Evolutionary conservation across 30 jellyfish, hydroid and myxozoan species (phyloP), one percentile per base, ranked within the genome.

Genomic region (Clytia hemisphaerica): DNA sequence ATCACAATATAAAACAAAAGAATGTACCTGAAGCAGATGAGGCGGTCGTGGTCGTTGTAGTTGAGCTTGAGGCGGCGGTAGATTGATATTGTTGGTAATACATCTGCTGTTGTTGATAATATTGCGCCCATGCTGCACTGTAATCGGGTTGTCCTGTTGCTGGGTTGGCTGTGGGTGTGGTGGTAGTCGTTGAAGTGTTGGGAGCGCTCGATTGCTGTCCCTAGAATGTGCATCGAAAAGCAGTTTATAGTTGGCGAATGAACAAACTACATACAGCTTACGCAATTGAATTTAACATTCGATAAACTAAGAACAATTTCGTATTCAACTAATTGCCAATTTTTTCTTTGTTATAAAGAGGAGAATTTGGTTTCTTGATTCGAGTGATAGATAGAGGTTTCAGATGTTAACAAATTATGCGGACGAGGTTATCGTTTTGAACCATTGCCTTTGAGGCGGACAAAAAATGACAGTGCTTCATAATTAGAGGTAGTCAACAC

Each of bases 101-200:
- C 2, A 84, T 93, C 45, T 77, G 61, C 77, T 75, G 81, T 68
- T 82, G 94, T 46, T 83, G 93, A 76, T 91, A 91, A 34, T 91
- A 82, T 2, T 75, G 83, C 0, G 95, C 95, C 95, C 95, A 82
- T 18, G 90, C 92, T 4, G 99, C 99, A 16, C 92, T 48, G 70
- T 82, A 91, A 53, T 91, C 99, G 32, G 74, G 99, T 37, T 91
- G 99, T 54, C 78, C 72, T 10, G 80, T 65, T 18, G 93, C 80
- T 2, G 93, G 12, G 66, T 12, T 7, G 66, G 12, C 19, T 7
- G 12, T 51, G 66, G 33, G 12, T 12, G 7, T 51, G 27, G 18
- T 32, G 73, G 5, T 5, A 22, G 30, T 59, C 62, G 12, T 59
- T 7, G 22, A 32, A 6, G 53, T n/a, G n/a, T n/a, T 42, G n/a